Conservation (phyloP, 2,113 vertebrate species). For the Heptranchias perlo region DNA sequence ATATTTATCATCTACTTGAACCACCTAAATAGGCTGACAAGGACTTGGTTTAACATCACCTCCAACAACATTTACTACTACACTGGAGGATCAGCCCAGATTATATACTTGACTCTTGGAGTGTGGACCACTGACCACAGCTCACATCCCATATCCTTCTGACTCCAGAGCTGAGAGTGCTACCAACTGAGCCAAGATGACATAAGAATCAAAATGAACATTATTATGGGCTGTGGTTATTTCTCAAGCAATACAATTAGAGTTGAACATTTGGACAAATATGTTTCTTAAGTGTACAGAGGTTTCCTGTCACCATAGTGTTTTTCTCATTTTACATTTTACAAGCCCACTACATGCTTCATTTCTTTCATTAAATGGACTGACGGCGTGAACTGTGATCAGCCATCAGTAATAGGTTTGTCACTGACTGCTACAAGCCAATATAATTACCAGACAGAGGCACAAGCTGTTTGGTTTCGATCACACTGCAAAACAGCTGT, state of each 20-base stretch:
- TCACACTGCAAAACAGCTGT: slow-evolving; percentile 41
- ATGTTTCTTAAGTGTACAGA: neutral
- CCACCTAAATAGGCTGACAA: neutral
- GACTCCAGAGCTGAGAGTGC: neutral
- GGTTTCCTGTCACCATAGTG: neutral
- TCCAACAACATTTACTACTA: neutral
- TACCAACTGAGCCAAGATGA: neutral
- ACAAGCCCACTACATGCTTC: slow-evolving; percentile 41
- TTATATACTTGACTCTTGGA: neutral
- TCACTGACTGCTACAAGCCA: slow-evolving; percentile 48
- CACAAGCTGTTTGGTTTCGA: slow-evolving; percentile 28
- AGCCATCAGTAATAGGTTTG: slow-evolving; percentile 50
- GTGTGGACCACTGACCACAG: too few relatives aligned
- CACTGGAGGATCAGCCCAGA: neutral
- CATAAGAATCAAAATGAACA: neutral
- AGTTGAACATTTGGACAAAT: neutral
- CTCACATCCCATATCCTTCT: neutral
- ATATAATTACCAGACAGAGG: slow-evolving; percentile 52
- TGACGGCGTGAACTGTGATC: slow-evolving; percentile 45
- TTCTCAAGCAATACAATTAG: neutral
- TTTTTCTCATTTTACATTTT: slow-evolving; percentile 21
- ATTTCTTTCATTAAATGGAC: slow-evolving; percentile 51
- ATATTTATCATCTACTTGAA: neutral
- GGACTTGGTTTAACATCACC: neutral
- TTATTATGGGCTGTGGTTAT: neutral